Percentiles rank a stretch among this genome's conserved stretches.
These are phyloP conservation scores for Lordiphosa collinella DNA, from an alignment of 1,140 invertebrate genomes.

Conservation along the genomic window DNA sequence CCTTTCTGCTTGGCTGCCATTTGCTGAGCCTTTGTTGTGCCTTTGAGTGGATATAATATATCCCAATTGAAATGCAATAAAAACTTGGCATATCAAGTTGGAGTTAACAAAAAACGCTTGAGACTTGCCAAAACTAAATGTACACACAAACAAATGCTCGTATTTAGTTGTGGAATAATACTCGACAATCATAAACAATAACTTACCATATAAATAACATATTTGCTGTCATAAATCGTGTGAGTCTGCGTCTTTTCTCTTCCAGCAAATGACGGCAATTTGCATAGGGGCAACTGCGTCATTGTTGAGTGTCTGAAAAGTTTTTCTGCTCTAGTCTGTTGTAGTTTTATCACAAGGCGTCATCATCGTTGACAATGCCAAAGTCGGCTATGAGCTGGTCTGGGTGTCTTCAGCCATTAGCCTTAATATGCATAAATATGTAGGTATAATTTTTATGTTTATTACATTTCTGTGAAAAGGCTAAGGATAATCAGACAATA, in stretches of 20 bases:
- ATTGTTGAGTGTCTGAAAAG: constrained; percentile 62
- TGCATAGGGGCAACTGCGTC: constrained; percentile 57
- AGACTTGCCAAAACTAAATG: constrained; percentile 31
- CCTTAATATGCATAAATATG: constrained; percentile 52
- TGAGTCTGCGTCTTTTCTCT: constrained; percentile 23
- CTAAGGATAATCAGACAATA: constrained; percentile 19
- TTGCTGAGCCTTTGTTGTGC: background rate
- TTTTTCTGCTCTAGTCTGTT: constrained; percentile 25
- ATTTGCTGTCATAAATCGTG: constrained; percentile 53
- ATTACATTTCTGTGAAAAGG: constrained; percentile 31
- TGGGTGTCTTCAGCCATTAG: constrained; percentile 34
- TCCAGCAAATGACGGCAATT: constrained; percentile 41
- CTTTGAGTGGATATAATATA: constrained; percentile 21
- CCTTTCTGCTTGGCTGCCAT: constrained; percentile 48
- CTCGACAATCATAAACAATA: constrained; percentile 47
- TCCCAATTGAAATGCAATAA: constrained; percentile 36
- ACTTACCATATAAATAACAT: constrained; percentile 54
- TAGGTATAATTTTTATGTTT: constrained; percentile 61
- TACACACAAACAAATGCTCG: constrained; percentile 10
- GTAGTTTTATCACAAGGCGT: constrained; percentile 28
- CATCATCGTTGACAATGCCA: constrained; percentile 11
- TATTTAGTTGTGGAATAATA: constrained; percentile 18
- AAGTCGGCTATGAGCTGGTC: background rate
- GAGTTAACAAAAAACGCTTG: constrained; percentile 17
- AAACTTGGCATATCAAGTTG: constrained; percentile 26